Percentiles rank a stretch among this genome's conserved stretches.
Conservation (phyloP, 1,140 invertebrate species). For the Hyphantria cunea region DNA sequence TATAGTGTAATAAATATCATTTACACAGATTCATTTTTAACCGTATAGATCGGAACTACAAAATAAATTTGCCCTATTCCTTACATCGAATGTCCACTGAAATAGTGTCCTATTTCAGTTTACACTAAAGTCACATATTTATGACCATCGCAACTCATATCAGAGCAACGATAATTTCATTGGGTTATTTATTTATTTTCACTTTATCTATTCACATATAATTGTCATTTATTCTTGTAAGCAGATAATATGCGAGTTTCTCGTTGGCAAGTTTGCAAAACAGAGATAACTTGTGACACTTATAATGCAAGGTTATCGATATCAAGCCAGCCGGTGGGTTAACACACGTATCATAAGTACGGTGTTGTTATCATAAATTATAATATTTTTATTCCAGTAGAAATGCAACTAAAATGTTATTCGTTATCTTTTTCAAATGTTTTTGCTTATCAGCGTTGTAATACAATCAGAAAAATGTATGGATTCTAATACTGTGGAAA, state of each 20-base stretch:
- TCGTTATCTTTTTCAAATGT: neutral
- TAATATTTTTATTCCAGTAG: conserved; percentile 24
- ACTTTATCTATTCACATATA: conserved; percentile 46
- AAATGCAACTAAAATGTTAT: conserved; percentile 1
- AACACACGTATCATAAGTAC: conserved; percentile 45
- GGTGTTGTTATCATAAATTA: conserved; percentile 55
- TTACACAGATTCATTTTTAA: neutral
- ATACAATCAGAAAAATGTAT: no score
- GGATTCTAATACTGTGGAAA: no score
- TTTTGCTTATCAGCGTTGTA: no score
- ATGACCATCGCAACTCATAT: conserved; percentile 18
- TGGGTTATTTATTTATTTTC: conserved; percentile 56
- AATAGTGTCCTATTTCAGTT: no score
- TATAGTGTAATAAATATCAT: neutral
- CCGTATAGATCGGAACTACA: neutral
- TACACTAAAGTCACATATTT: conserved; percentile 13
- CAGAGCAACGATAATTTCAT: conserved; percentile 23
- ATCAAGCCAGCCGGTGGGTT: conserved; percentile 50
- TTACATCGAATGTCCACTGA: neutral
- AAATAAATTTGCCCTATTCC: neutral
- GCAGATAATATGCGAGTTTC: conserved; percentile 32
- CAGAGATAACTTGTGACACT: conserved; percentile 54
- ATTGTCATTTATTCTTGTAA: conserved; percentile 46
- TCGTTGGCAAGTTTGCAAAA: conserved; percentile 69
- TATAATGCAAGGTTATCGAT: conserved; percentile 68